Evolutionary conservation across 2,797 vertebrate species (phyloP).

Genomic region (Sebastiscus tertius): DNA sequence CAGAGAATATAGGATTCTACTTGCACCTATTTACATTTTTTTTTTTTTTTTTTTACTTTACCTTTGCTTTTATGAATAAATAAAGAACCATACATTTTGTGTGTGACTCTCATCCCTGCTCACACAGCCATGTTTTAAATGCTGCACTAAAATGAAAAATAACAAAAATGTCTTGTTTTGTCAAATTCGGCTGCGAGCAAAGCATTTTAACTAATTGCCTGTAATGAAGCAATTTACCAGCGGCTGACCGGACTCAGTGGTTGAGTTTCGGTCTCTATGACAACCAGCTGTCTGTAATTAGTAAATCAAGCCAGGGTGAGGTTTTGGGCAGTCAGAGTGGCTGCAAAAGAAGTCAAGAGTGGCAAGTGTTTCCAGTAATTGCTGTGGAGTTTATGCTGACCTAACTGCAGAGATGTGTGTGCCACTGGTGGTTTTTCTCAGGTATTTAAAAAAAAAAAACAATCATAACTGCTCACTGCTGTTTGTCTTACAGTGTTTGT

Average conservation of each 20-base stretch:
- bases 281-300: constrained; percentile 81
- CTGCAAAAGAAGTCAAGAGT: constrained; percentile 41
- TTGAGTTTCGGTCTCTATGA: constrained; percentile 74
- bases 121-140: neutral
- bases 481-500: constrained; percentile 23
- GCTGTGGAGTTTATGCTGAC: constrained; percentile 10
- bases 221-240: constrained; percentile 66
- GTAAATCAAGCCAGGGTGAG: constrained; percentile 65
- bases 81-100: neutral
- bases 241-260: constrained; percentile 52
- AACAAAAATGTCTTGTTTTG: constrained; percentile 23
- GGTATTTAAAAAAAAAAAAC: constrained; percentile 48
- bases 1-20: neutral
- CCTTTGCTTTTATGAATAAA: neutral
- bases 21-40: neutral
- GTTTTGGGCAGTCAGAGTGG: constrained; percentile 31
- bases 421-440: constrained; percentile 42
- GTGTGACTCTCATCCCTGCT: neutral
- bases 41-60: neutral
- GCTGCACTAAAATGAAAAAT: constrained; percentile 27
- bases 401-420: constrained; percentile 45
- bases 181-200: constrained; percentile 17
- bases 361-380: constrained; percentile 11
- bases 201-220: constrained; percentile 55
- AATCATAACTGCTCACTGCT: constrained; percentile 4